Conservation (phyloP, 2,797 vertebrate genomes). For the Liparis tanakae region DNA sequence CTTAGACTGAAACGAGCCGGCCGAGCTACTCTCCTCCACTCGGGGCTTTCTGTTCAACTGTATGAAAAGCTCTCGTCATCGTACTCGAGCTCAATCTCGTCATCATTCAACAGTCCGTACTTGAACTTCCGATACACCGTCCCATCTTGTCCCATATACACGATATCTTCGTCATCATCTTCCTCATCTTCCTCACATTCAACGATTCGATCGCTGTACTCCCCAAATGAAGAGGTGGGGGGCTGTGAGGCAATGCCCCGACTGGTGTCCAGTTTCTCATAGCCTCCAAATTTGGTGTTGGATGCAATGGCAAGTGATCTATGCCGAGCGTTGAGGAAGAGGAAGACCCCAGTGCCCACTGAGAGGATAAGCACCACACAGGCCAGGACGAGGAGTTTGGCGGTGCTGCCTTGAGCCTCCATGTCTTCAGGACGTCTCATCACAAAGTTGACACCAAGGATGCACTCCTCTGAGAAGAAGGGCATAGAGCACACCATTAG, state of each 20-base stretch:
- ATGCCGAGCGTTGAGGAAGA: slow-evolving; percentile 78
- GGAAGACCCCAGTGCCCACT: slow-evolving; percentile 77
- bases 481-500: slow-evolving; percentile 16
- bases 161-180: slow-evolving; percentile 86
- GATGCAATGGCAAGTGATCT: slow-evolving; percentile 44
- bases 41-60: slow-evolving; percentile 42
- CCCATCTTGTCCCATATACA: slow-evolving; percentile 95
- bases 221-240: slow-evolving; percentile 76
- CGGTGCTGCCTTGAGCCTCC: slow-evolving; percentile 31
- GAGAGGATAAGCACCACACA: slow-evolving; percentile 81
- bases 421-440: slow-evolving; percentile 13
- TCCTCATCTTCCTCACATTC: slow-evolving; percentile 73
- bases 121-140: slow-evolving; percentile 93
- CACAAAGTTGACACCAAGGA: slow-evolving; percentile 75
- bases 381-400: slow-evolving; percentile 68
- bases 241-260: slow-evolving; percentile 46
- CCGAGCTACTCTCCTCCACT: background rate
- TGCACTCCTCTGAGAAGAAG: slow-evolving; percentile 63
- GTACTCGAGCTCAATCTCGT: slow-evolving; percentile 92
- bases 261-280: slow-evolving; percentile 80
- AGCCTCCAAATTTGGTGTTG: slow-evolving; percentile 75
- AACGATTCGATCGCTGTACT: slow-evolving; percentile 84
- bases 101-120: slow-evolving; percentile 90
- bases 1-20: background rate
- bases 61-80: slow-evolving; percentile 91